phyloP scores from a whole-genome alignment of 2,113 vertebrate genomes.

The Corythornis cristatus region DNA sequence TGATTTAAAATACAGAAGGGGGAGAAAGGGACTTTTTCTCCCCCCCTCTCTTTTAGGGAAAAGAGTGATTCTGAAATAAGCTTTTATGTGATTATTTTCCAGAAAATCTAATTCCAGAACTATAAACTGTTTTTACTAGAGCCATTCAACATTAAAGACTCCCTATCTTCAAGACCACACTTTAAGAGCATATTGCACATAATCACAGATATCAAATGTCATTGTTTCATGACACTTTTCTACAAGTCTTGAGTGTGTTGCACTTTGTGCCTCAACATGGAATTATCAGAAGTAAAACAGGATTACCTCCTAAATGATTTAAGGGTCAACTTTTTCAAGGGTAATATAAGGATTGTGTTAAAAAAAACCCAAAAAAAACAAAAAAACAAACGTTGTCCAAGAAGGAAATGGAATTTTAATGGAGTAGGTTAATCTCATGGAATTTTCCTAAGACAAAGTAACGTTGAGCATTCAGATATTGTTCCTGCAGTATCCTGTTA shows the following conservation, averaged over 20 bases:
- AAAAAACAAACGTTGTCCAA: not conserved
- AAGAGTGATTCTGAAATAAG: not conserved
- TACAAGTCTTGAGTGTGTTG: not conserved
- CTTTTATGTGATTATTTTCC: conserved; percentile 10
- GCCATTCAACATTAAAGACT: not conserved
- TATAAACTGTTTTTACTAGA: not conserved
- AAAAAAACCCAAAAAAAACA: not conserved
- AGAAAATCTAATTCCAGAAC: conserved; percentile 12
- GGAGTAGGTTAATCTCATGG: not conserved
- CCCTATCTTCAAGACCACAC: not conserved
- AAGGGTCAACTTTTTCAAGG: not conserved
- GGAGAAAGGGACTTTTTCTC: not conserved
- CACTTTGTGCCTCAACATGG: not conserved
- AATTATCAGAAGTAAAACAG: not conserved
- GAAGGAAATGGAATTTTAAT: not conserved
- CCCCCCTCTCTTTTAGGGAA: not conserved
- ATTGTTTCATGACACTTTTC: not conserved
- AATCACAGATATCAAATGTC: not conserved
- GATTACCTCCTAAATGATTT: not conserved
- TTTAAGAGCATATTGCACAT: not conserved
- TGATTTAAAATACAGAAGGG: not conserved
- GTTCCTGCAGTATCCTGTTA: not conserved
- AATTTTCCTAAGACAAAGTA: not conserved
- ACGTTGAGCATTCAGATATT: not conserved
- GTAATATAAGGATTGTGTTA: not conserved